Percentiles rank a stretch among this genome's conserved stretches.
Evolutionary conservation across 1,140 invertebrate genomes (phyloP).

Genomic region (Lethrus apterus): DNA sequence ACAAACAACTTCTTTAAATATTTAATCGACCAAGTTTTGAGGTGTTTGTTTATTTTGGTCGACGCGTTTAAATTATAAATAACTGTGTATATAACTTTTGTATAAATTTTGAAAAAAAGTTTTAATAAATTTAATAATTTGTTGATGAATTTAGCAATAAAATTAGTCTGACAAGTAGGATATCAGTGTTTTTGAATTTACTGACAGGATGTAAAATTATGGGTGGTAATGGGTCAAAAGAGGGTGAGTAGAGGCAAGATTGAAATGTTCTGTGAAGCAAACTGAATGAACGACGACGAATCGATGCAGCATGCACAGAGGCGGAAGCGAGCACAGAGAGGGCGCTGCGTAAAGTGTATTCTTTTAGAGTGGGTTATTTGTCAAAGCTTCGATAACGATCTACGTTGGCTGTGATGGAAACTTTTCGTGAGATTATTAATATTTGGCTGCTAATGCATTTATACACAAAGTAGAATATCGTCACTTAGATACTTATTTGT

Average conservation of each 20-base stretch:
- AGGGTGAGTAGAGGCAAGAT: constrained; percentile 22
- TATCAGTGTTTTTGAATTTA: constrained; percentile 6
- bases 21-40: no score
- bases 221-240: constrained; percentile 18
- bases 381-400: constrained; percentile 23
- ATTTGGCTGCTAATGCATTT: constrained; percentile 12
- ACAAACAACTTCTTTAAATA: no score
- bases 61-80: no score
- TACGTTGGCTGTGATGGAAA: not conserved
- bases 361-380: constrained; percentile 23
- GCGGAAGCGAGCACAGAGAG: constrained; percentile 17
- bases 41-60: no score
- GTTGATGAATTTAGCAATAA: no score
- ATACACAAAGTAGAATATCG: constrained; percentile 4
- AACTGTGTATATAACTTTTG: no score
- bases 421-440: constrained; percentile 19
- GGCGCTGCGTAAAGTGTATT: constrained; percentile 16
- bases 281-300: constrained; percentile 26
- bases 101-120: no score
- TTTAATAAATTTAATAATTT: no score
- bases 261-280: constrained; percentile 28
- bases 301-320: constrained; percentile 25
- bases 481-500: no score
- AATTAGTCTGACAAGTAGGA: no score
- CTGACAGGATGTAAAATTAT: constrained; percentile 1